Conservation (phyloP, 2,797 vertebrate genomes). For the Poecilia picta region DNA sequence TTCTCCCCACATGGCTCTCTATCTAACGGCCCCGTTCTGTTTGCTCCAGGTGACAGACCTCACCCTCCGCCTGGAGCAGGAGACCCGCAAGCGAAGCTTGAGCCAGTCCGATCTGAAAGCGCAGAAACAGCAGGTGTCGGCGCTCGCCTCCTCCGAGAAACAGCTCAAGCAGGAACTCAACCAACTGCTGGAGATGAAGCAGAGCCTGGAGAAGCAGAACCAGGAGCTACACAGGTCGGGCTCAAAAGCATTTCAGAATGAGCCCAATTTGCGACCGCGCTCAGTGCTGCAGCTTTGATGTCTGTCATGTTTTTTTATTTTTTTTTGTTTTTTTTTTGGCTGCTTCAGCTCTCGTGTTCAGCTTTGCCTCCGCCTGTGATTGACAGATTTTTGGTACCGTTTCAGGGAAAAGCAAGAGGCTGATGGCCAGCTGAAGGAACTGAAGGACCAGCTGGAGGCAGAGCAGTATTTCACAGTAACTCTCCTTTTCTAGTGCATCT, state of each 20-base stretch:
- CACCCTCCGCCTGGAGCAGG: conserved; percentile 90
- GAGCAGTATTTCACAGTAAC: conserved; percentile 96
- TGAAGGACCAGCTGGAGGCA: conserved; percentile 95
- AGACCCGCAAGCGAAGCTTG: conserved; percentile 89
- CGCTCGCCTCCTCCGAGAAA: conserved; percentile 91
- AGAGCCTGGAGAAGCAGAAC: conserved; percentile 92
- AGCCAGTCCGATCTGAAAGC: conserved; percentile 92
- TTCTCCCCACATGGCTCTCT: not conserved
- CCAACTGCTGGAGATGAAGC: conserved; percentile 92
- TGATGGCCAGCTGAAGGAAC: conserved; percentile 92
- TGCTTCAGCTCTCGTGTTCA: conserved; percentile 37
- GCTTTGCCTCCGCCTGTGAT: conserved; percentile 29
- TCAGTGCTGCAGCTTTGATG: conserved; percentile 6
- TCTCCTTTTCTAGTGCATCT: conserved; percentile 18
- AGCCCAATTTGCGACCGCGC: conserved; percentile 5
- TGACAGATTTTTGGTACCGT: conserved; percentile 62
- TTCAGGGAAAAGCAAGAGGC: conserved; percentile 92
- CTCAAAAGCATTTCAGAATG: conserved; percentile 21
- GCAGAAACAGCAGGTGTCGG: conserved; percentile 90
- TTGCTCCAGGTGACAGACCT: conserved; percentile 87
- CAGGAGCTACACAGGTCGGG: conserved; percentile 91
- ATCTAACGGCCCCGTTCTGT: not conserved
- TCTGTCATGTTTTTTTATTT: conserved; percentile 11
- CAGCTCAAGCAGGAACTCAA: conserved; percentile 97
- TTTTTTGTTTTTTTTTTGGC: conserved; percentile 2